These are phyloP conservation scores for Rostratula benghalensis DNA, from an alignment of 2,113 vertebrate genomes.

Conservation along the genomic window DNA sequence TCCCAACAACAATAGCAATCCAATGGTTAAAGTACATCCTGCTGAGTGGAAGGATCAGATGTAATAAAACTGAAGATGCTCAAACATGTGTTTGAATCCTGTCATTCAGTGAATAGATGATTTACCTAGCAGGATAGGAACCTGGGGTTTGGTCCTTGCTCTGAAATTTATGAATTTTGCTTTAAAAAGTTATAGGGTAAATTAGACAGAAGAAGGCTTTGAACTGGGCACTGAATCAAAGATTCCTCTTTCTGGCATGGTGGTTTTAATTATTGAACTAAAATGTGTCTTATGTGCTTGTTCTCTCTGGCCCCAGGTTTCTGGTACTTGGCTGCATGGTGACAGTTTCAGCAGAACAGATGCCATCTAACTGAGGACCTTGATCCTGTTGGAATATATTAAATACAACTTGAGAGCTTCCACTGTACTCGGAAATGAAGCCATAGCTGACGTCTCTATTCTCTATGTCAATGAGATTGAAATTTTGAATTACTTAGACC, in stretches of 20 bases:
- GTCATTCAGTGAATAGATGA: neutral
- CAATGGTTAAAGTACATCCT: neutral
- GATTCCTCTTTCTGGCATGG: neutral
- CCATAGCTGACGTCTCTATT: neutral
- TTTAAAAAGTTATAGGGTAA: neutral
- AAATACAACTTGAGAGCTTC: neutral
- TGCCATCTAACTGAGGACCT: neutral
- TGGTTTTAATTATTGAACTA: neutral
- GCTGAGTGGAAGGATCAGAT: neutral
- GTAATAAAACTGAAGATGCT: neutral
- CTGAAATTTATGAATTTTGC: neutral
- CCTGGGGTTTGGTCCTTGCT: neutral
- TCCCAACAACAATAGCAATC: neutral
- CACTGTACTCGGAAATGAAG: neutral
- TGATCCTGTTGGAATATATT: neutral
- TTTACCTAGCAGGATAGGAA: neutral
- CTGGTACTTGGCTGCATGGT: neutral
- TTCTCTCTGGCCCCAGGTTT: neutral
- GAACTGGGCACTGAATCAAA: neutral
- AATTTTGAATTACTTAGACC: neutral
- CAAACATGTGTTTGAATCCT: neutral
- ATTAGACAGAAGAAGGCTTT: neutral
- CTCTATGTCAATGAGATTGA: neutral
- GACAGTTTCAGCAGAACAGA: neutral
- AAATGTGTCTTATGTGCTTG: neutral